Base-by-base conservation (phyloP, 1,140 invertebrate species). In the Drosophila sproati region DNA sequence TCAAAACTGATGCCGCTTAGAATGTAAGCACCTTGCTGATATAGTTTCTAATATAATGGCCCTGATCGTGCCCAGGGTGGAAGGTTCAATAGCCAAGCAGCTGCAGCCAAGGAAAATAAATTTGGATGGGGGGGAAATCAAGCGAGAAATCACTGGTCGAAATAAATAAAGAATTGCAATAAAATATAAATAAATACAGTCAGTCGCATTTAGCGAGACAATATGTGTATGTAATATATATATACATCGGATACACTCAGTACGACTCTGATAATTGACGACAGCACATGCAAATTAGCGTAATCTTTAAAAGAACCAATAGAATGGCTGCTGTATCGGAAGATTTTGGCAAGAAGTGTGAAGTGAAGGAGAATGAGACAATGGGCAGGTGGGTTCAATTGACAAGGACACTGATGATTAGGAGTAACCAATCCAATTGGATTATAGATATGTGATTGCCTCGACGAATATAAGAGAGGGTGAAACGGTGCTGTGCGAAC, bases 401-500 rank as follows among this genome's bases (percentile, higher is more conserved):
- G 8, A 5, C 8, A 5, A 43, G 2, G 0, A 43, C 3, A 41
- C 10, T 39, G 1, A 43, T 8, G 37, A n/a, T 43, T 20, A 20
- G 20, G 10, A 12, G 31, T 2, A 2, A 52, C 5, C 29, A 7
- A 51, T n/a, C 34, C 3, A 20, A n/a, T 12, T 60, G 7, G 8
- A 5, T n/a, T 12, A 94, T 4, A 94, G 95, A 67, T 95, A 95
- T 93, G 91, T 97, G 7, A 91, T 96, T 0, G 96, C 96, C 3
- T 93, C 94, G 0, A 83, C 95, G 52, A 95, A 96, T 81, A 87
- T 97, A 1, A 90, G 92, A 8, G 93, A 94, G 2, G 96, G 95
- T 0, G 96, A 96, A 63, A 63, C 95, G 2, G 92, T 97, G 5
- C 77, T 97, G 5, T 92, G 94, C 5, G 96, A 97, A 83, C 51